Evolutionary conservation across 2,797 vertebrate species (phyloP), one percentile per base, ranked within the genome.

Genomic region (Neopelma chrysocephalum): DNA sequence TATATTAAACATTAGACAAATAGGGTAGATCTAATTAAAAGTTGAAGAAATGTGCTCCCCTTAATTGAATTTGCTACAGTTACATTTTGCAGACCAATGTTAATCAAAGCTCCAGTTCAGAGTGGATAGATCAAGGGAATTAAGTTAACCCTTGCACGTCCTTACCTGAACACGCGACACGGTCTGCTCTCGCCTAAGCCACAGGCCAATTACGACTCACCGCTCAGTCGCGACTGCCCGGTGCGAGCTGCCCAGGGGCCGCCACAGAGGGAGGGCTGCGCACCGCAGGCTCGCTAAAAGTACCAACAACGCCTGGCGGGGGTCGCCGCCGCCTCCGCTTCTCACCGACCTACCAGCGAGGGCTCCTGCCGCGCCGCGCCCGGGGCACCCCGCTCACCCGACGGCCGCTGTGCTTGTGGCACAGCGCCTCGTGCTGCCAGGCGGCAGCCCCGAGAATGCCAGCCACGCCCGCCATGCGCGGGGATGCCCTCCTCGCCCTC

Each of bases 41-140:
- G 94, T 96, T 96, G 93, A 95, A 97, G 96, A 97, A 98, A 97
- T 96, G 97, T 97, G 97, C 97, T 98, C 97, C 86, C 88, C 94
- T 97, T 98, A 98, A 98, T 97, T 98, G 97, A 98, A 97, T 98
- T 96, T 94, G 90, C 80, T 95, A 96, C 91, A 97, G 97, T 98
- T 98, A 97, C 97, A 96, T 97, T 98, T 97, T 94, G 97, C 94
- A 97, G 97, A 97, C 96, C 95, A 91, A 50, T 89, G 97, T 98
- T 98, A 98, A 98, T 98, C 96, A 98, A 97, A 92, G 96, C 96
- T 97, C 96, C 96, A 82, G 96, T 97, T 97, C 97, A 95, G 94
- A 97, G 97, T 81, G 95, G 97, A 96, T 90, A 92, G 91, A 95
- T 90, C 96, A 62, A 66, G 97, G 97, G 97, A 97, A 96, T 95